Evolutionary conservation across 2,888 invertebrate species (phyloP).

Genomic region (Boloria selene): DNA sequence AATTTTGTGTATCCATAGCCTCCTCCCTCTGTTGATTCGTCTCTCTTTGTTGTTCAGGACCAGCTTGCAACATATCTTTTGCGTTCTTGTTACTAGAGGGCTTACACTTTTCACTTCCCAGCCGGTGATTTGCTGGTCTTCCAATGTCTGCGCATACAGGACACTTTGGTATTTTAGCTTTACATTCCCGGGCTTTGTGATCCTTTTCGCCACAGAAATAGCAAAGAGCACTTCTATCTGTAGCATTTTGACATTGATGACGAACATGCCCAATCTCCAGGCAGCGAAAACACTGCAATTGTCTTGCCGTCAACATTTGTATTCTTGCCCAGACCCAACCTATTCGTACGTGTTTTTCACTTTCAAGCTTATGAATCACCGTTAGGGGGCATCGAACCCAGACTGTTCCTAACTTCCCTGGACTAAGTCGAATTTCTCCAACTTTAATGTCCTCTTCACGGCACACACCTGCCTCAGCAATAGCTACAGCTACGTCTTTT

Average conservation of each 20-base stretch:
- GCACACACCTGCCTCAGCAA: constrained; percentile 26
- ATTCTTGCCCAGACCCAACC: constrained; percentile 25
- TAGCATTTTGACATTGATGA: constrained; percentile 18
- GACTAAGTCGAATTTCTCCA: constrained; percentile 19
- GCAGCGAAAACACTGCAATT: constrained; percentile 35
- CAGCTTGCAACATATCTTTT: background rate
- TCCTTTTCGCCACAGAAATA: constrained; percentile 30
- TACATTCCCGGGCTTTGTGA: constrained; percentile 32
- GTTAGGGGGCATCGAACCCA: constrained; percentile 24
- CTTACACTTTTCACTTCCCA: constrained; percentile 17
- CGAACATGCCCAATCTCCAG: constrained; percentile 36
- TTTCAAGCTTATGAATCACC: constrained; percentile 15
- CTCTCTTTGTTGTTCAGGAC: background rate
- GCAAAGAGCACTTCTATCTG: constrained; percentile 31
- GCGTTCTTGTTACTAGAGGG: constrained; percentile 6
- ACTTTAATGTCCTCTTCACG: constrained; percentile 14
- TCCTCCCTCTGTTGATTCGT: background rate
- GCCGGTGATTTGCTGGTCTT: constrained; percentile 25
- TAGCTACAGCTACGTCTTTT: constrained; percentile 22
- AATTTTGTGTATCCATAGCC: constrained; percentile 5
- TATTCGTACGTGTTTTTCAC: constrained; percentile 12
- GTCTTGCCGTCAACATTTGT: constrained; percentile 22
- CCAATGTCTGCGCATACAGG: constrained; percentile 32
- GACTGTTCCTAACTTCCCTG: constrained; percentile 18
- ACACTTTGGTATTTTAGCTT: constrained; percentile 20